Percentiles rank a stretch among this genome's conserved stretches.
phyloP scores from a whole-genome alignment of 2,113 vertebrate genomes.

The Gavialis gangeticus region DNA sequence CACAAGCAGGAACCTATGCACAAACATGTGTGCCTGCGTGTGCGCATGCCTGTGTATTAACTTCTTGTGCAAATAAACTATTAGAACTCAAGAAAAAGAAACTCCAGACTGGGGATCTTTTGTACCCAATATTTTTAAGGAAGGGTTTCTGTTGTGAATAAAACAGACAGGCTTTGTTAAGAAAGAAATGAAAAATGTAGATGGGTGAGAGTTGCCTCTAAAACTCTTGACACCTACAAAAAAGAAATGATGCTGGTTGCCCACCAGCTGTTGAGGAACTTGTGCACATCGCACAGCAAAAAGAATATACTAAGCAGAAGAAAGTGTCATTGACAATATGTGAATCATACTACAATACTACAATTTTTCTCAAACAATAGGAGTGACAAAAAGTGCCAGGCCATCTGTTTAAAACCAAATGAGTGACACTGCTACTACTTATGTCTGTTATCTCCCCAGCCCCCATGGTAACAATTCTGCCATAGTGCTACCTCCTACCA shows the following conservation, averaged over 20 bases:
- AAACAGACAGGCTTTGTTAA: neutral
- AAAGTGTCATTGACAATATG: neutral
- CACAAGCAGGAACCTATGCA: neutral
- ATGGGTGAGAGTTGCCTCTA: neutral
- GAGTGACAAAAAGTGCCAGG: neutral
- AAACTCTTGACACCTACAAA: neutral
- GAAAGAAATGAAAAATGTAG: neutral
- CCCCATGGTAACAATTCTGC: neutral
- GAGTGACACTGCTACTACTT: neutral
- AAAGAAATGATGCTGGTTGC: neutral
- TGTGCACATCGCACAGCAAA: neutral
- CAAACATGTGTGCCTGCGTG: neutral
- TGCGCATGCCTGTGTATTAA: neutral
- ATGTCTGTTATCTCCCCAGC: neutral
- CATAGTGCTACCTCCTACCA: neutral
- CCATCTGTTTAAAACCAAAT: neutral
- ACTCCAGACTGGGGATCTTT: neutral
- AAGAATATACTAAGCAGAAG: rapidly evolving
- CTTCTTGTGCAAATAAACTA: neutral
- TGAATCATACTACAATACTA: neutral
- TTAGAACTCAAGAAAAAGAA: neutral
- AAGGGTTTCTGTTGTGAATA: rapidly evolving
- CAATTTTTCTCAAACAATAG: too few species aligned
- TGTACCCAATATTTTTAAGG: neutral
- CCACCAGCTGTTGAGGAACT: neutral